These are phyloP conservation scores for Ectropis grisescens DNA, from an alignment of 1,140 invertebrate species.

Conservation along the genomic window DNA sequence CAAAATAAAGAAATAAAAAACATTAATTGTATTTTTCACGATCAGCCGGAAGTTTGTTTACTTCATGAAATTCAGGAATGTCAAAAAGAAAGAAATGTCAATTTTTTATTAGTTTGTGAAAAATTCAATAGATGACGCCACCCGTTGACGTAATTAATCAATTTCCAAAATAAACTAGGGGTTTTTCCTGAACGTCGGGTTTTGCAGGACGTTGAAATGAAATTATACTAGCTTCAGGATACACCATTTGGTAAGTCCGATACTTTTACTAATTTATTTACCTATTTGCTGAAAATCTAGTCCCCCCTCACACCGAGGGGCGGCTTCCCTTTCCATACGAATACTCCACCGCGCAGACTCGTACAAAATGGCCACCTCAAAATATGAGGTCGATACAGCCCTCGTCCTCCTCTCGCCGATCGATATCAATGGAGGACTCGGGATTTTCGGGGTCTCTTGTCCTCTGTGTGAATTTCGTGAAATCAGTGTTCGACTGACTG, in stretches of 20 bases:
- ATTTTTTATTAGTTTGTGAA: slow-evolving; percentile 40
- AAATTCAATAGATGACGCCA: slow-evolving; percentile 41
- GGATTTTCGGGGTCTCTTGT: slow-evolving; percentile 60
- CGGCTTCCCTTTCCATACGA: slow-evolving; percentile 61
- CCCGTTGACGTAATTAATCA: slow-evolving; percentile 43
- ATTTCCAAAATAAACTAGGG: slow-evolving; percentile 66
- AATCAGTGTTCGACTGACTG: slow-evolving; percentile 50
- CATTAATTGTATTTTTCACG: too few species aligned
- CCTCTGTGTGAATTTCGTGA: slow-evolving; percentile 52
- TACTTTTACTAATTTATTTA: slow-evolving; percentile 19
- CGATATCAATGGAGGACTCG: slow-evolving; percentile 70
- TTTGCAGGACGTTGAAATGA: slow-evolving; percentile 21
- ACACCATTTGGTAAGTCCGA: slow-evolving; percentile 37
- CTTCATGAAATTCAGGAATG: slow-evolving; percentile 23
- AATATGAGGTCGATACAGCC: slow-evolving; percentile 62
- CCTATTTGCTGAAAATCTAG: slow-evolving; percentile 29
- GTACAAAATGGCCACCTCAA: slow-evolving; percentile 66
- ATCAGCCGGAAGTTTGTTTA: slow-evolving; percentile 18
- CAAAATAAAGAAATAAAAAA: too few species aligned
- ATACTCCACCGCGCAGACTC: slow-evolving; percentile 63
- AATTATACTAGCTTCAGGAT: slow-evolving; percentile 21
- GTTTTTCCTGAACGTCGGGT: slow-evolving; percentile 40
- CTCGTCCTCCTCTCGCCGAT: slow-evolving; percentile 62
- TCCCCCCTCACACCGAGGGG: slow-evolving; percentile 54
- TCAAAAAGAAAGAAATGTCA: too few species aligned